These are phyloP conservation scores for Paracanthobrama guichenoti DNA, from an alignment of 2,113 vertebrate species.

Conservation along the genomic window DNA sequence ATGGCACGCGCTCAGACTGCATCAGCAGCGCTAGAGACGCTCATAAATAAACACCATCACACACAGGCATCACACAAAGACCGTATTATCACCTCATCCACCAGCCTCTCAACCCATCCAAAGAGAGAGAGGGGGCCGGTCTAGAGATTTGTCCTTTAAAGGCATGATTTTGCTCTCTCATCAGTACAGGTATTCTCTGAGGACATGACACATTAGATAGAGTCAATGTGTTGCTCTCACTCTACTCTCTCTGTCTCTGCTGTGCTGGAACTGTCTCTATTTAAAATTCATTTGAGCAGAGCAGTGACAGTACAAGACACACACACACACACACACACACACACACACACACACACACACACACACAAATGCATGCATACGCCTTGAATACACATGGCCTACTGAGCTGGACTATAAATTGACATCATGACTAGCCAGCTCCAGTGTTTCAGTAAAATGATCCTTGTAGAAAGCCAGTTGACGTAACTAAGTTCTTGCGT, in stretches of 20 bases:
- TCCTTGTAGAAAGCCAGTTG: background rate
- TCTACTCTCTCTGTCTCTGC: background rate
- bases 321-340: background rate
- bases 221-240: slow-evolving; percentile 30
- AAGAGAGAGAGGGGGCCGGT: background rate
- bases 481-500: too few relatives aligned
- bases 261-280: background rate
- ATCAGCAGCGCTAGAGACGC: background rate
- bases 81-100: background rate
- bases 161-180: background rate
- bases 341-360: background rate
- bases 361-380: background rate
- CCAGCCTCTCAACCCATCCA: background rate
- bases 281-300: background rate
- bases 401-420: background rate
- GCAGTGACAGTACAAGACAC: background rate
- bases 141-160: slow-evolving; percentile 10
- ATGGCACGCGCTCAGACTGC: background rate
- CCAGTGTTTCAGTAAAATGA: background rate
- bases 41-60: slow-evolving; percentile 14
- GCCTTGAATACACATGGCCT: background rate
- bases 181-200: slow-evolving; percentile 36
- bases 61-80: background rate
- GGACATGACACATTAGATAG: slow-evolving; percentile 35
- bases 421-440: background rate